Percentiles rank a stretch among this genome's conserved stretches.
phyloP scores from a whole-genome alignment of 2,113 vertebrate species.

The Rhodinocichla rosea region DNA sequence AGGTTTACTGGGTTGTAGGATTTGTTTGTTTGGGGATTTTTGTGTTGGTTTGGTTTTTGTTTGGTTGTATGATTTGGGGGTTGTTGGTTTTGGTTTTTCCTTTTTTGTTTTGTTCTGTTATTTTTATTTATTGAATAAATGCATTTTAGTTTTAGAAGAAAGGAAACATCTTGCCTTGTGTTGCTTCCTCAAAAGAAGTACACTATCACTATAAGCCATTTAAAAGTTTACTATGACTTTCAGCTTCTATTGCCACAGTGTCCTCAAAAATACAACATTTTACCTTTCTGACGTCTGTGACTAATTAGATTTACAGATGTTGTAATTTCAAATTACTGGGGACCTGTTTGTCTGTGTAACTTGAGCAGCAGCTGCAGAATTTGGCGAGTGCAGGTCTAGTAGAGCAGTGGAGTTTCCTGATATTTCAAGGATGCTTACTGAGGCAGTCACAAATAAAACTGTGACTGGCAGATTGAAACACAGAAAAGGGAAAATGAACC shows the following conservation, averaged over 20 bases:
- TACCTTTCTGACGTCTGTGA: neutral
- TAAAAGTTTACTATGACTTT: neutral
- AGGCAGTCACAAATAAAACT: neutral
- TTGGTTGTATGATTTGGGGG: neutral
- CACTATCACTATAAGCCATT: neutral
- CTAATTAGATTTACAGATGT: neutral
- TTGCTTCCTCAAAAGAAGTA: neutral
- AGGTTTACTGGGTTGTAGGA: neutral
- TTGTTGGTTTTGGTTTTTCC: neutral
- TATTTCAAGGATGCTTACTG: neutral
- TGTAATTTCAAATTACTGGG: neutral
- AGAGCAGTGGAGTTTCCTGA: neutral
- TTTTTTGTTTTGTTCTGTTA: neutral
- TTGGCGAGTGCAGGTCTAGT: neutral
- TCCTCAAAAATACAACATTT: neutral
- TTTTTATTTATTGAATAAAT: neutral
- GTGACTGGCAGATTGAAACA: neutral
- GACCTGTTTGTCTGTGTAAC: neutral
- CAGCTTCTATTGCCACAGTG: neutral
- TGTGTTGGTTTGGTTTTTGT: neutral
- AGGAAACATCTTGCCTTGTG: neutral
- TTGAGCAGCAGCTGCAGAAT: neutral
- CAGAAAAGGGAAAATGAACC: neutral
- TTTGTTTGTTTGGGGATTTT: neutral
- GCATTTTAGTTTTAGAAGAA: neutral